Conservation (phyloP, 2,888 invertebrate species). For the Protophormia terraenovae region DNA sequence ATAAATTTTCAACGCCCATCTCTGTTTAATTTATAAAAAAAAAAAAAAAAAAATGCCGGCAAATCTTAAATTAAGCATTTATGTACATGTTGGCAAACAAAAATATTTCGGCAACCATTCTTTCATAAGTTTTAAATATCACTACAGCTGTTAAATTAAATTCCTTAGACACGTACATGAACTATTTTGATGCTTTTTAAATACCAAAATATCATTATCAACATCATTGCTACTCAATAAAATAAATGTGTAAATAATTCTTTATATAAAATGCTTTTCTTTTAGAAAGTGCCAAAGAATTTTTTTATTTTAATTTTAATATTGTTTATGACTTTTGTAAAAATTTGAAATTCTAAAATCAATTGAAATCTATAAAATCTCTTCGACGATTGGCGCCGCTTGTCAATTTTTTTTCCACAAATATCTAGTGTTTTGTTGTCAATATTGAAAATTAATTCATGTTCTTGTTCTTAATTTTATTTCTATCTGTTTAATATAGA, state of each 20-base stretch:
- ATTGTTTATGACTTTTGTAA: conserved; percentile 2
- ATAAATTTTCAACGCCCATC: no score
- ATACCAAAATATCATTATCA: conserved; percentile 13
- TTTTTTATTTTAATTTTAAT: neutral
- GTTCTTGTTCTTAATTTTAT: neutral
- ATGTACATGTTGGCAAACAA: neutral
- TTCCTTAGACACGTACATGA: neutral
- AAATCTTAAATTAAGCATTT: conserved; percentile 10
- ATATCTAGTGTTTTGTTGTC: neutral
- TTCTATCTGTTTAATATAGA: no score
- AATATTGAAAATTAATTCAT: neutral
- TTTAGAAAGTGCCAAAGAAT: neutral
- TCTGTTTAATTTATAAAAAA: neutral
- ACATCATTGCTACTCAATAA: neutral
- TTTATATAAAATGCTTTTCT: neutral
- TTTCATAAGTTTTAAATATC: neutral
- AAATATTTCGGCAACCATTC: neutral
- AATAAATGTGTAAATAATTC: neutral
- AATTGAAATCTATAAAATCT: neutral
- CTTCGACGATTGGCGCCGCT: conserved; percentile 14
- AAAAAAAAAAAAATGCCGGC: neutral
- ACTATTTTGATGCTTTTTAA: neutral
- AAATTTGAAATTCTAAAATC: neutral
- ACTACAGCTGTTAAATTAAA: conserved; percentile 7
- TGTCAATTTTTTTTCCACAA: neutral